phyloP scores from a whole-genome alignment of 2,888 invertebrate species.

The Scaptomyza flava region DNA sequence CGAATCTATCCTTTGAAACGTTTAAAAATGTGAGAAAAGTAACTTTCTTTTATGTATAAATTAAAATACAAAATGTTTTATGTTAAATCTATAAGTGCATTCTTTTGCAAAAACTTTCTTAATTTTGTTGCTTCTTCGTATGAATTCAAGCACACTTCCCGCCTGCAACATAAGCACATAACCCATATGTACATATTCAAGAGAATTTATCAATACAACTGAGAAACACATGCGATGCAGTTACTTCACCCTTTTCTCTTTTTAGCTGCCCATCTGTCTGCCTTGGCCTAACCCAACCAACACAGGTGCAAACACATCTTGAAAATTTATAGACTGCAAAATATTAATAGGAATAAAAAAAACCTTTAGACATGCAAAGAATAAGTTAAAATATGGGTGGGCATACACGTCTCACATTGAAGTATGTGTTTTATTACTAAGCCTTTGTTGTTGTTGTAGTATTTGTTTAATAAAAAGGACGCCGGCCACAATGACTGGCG shows the following conservation, averaged over 20 bases:
- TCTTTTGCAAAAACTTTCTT: conserved; percentile 12
- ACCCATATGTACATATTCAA: background rate
- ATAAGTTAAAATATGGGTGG: conserved; percentile 50
- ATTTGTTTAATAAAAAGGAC: conserved; percentile 60
- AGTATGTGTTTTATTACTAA: conserved; percentile 24
- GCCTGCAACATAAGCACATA: conserved; percentile 15
- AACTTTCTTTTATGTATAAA: too few relatives aligned
- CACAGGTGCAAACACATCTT: conserved; percentile 51
- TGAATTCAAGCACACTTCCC: conserved; percentile 12
- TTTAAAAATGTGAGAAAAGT: too few relatives aligned
- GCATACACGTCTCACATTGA: conserved; percentile 52
- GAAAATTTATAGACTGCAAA: conserved; percentile 76
- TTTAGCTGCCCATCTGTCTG: conserved; percentile 6
- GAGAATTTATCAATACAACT: conserved; percentile 6
- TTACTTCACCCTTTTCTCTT: conserved; percentile 15
- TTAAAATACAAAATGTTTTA: background rate
- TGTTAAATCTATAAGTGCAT: conserved; percentile 11
- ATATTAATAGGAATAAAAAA: conserved; percentile 39
- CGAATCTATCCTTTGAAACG: too few relatives aligned
- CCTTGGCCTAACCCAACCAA: conserved; percentile 30
- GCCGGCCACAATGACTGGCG: conserved; percentile 63
- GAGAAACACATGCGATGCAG: conserved; percentile 31
- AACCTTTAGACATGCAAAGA: conserved; percentile 53
- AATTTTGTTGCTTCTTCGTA: conserved; percentile 4
- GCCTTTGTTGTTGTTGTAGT: conserved; percentile 33